phyloP scores from a whole-genome alignment of 2,888 invertebrate species.

The Bombylius discolor region DNA sequence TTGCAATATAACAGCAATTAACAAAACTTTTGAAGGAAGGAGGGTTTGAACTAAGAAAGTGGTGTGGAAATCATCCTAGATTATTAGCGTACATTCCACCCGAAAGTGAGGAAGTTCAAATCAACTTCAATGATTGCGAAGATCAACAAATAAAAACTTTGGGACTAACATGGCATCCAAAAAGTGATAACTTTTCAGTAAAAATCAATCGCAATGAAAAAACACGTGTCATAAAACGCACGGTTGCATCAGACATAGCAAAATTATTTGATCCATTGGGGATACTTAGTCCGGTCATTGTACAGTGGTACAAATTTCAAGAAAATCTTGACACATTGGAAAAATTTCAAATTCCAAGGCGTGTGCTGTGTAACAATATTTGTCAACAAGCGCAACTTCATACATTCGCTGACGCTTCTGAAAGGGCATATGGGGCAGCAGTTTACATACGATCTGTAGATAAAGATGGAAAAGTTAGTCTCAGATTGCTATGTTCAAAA shows the following conservation, averaged over 20 bases:
- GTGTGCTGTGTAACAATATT: not conserved
- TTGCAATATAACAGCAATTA: too few species aligned
- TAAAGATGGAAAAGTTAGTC: not conserved
- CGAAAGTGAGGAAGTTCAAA: not conserved
- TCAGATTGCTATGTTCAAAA: conserved; percentile 9
- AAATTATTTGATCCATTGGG: conserved; percentile 5
- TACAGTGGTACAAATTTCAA: not conserved
- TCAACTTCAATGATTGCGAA: not conserved
- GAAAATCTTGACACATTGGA: not conserved
- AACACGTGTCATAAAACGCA: not conserved
- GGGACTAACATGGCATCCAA: conserved; percentile 7
- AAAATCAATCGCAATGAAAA: conserved; percentile 1
- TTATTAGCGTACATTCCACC: not conserved
- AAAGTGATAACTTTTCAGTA: conserved; percentile 6
- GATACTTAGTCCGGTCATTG: not conserved
- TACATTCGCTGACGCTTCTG: conserved; percentile 11
- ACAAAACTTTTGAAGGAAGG: too few species aligned
- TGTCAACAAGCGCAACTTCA: conserved; percentile 5
- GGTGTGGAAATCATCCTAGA: not conserved
- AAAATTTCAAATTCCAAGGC: not conserved
- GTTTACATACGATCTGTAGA: not conserved
- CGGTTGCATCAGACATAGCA: conserved; percentile 3
- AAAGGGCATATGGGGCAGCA: not conserved
- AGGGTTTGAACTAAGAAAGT: too few species aligned
- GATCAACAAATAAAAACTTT: not conserved